Evolutionary conservation across 2,113 vertebrate genomes (phyloP).

Genomic region (Ageneiosus marmoratus): DNA sequence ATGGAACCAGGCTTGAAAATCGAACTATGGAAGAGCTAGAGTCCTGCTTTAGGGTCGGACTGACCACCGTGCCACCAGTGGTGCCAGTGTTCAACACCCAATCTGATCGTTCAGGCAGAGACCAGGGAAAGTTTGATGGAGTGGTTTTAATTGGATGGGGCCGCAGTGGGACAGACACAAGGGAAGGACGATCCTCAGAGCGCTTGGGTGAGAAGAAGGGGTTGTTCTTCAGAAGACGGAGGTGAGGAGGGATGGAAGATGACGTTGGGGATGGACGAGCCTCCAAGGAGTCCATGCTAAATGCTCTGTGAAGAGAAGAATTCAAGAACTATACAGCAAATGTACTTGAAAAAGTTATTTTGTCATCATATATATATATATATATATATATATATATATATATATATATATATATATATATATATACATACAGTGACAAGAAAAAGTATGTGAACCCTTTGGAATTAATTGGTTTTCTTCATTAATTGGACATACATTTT

Average conservation of each 20-base stretch:
- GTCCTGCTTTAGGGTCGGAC: slow-evolving; percentile 28
- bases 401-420: too few species aligned
- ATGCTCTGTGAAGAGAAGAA: slow-evolving; percentile 49
- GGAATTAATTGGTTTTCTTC: too few species aligned
- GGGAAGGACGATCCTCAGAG: slow-evolving; percentile 56
- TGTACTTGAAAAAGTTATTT: neutral
- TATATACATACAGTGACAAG: too few species aligned
- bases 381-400: too few species aligned
- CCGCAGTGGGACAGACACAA: slow-evolving; percentile 64
- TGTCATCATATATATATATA: too few species aligned
- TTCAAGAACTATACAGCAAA: neutral
- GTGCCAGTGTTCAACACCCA: slow-evolving; percentile 55
- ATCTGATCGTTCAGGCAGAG: slow-evolving; percentile 59
- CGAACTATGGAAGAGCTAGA: slow-evolving; percentile 43
- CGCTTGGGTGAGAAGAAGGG: slow-evolving; percentile 35
- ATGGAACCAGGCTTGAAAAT: slow-evolving; percentile 54
- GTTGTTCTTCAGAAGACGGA: slow-evolving; percentile 51
- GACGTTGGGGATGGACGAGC: slow-evolving; percentile 38
- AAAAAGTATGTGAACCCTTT: too few species aligned
- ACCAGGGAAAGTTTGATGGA: slow-evolving; percentile 59
- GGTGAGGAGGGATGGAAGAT: slow-evolving; percentile 42
- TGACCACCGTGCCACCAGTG: slow-evolving; percentile 20
- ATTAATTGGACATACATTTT: too few species aligned
- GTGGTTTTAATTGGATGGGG: slow-evolving; percentile 65
- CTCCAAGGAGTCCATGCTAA: slow-evolving; percentile 55